Percentiles rank a stretch among this genome's conserved stretches.
Conservation (phyloP, 2,888 invertebrate genomes). For the Zygogramma bicolorata region DNA sequence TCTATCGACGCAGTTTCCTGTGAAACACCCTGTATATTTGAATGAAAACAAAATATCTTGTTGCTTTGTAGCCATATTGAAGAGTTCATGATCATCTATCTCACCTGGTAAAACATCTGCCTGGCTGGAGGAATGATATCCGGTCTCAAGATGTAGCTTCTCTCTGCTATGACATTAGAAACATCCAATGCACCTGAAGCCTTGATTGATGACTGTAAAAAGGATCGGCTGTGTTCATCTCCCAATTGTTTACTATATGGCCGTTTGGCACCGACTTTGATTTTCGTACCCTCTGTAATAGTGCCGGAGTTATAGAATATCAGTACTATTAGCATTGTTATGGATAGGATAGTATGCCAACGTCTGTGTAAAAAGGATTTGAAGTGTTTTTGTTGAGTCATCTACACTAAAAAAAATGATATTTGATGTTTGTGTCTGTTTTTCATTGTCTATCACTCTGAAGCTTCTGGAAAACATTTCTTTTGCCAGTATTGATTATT, state of each 20-base stretch:
- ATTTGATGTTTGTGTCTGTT: too few species aligned
- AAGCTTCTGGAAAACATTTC: too few species aligned
- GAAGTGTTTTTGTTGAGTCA: too few species aligned
- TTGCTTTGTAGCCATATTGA: neutral
- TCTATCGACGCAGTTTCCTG: too few species aligned
- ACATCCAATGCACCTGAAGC: neutral
- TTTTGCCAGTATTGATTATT: too few species aligned
- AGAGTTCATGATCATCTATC: neutral
- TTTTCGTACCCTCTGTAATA: slow-evolving; percentile 67
- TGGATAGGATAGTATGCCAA: too few species aligned
- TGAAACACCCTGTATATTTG: neutral
- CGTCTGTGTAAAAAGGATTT: too few species aligned
- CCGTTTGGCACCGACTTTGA: slow-evolving; percentile 69
- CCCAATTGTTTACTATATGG: slow-evolving; percentile 61
- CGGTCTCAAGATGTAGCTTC: slow-evolving; percentile 74
- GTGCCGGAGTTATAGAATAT: neutral
- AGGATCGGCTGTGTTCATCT: neutral
- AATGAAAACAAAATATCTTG: neutral
- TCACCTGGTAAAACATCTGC: slow-evolving; percentile 91
- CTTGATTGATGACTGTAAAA: neutral
- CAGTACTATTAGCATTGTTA: too few species aligned
- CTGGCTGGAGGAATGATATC: slow-evolving; percentile 83
- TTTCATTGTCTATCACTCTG: too few species aligned
- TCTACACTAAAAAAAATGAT: too few species aligned
- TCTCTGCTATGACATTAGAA: slow-evolving; percentile 59